phyloP scores from a whole-genome alignment of 2,888 invertebrate species.

The Agrotis puta region DNA sequence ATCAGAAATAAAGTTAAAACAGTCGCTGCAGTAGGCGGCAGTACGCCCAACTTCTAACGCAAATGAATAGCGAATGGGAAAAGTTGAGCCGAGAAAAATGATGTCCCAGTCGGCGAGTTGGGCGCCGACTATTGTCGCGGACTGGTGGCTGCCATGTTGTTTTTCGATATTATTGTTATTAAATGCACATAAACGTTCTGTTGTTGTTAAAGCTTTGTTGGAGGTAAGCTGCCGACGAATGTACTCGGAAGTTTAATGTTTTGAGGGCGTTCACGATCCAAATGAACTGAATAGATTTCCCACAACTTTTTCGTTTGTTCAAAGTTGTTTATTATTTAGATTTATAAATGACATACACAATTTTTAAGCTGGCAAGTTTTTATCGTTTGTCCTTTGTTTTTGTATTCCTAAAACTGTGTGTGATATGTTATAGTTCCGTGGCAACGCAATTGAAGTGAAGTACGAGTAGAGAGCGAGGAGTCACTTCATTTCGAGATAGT shows the following conservation, averaged over 20 bases:
- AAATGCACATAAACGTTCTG: conserved; percentile 79
- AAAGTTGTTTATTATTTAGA: conserved; percentile 53
- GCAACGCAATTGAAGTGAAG: conserved; percentile 62
- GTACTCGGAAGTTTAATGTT: conserved; percentile 53
- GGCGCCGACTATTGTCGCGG: conserved; percentile 80
- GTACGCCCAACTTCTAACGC: conserved; percentile 90
- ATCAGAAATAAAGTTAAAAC: conserved; percentile 91
- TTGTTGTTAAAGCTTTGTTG: conserved; percentile 68
- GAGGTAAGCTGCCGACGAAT: conserved; percentile 51
- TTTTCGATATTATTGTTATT: conserved; percentile 86
- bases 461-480: conserved; percentile 71
- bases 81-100: conserved; percentile 90
- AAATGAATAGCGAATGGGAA: conserved; percentile 91
- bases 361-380: conserved; percentile 9
- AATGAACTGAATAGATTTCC: conserved; percentile 57
- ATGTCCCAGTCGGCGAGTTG: conserved; percentile 85
- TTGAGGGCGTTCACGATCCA: conserved; percentile 47
- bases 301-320: conserved; percentile 48
- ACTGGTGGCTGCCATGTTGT: conserved; percentile 76
- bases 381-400: conserved; percentile 8
- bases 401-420: conserved; percentile 1
- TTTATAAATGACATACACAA: conserved; percentile 30
- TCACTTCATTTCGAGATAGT: conserved; percentile 85
- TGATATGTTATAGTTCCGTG: conserved; percentile 31
- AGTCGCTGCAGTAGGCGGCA: conserved; percentile 88